phyloP scores from a whole-genome alignment of 2,888 invertebrate species.

The Neuroscelio doddi region DNA sequence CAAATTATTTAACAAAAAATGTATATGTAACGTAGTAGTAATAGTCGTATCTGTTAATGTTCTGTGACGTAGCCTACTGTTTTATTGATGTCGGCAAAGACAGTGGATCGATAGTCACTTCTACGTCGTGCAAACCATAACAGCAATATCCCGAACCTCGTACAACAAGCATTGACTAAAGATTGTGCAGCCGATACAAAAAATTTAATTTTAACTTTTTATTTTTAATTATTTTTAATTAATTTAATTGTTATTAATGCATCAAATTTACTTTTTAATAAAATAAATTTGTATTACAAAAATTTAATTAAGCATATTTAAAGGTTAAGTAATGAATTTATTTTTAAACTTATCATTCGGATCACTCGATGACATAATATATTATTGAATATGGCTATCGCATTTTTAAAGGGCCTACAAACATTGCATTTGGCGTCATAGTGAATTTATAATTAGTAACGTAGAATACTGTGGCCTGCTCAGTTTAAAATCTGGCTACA shows the following conservation, averaged over 20 bases:
- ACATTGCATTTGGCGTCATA: background rate
- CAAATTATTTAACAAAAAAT: too few relatives aligned
- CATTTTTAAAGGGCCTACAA: background rate
- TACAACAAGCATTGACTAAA: background rate
- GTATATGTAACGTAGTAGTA: too few relatives aligned
- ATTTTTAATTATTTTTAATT: background rate
- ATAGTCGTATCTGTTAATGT: background rate
- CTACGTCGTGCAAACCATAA: constrained; percentile 1
- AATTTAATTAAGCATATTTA: background rate
- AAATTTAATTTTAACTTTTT: background rate
- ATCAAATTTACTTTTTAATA: background rate
- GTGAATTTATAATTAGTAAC: background rate
- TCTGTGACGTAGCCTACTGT: background rate
- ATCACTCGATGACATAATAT: too few relatives aligned
- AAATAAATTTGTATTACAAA: background rate
- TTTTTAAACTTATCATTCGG: too few relatives aligned
- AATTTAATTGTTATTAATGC: background rate
- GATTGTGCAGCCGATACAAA: background rate
- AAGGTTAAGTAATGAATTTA: too few relatives aligned
- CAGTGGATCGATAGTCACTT: constrained; percentile 7
- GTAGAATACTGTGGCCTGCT: too few relatives aligned
- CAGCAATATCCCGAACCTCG: constrained; percentile 6
- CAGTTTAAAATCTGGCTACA: background rate
- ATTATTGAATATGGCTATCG: background rate
- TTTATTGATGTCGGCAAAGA: constrained; percentile 10